These are phyloP conservation scores for Gopherus evgoodei DNA, from an alignment of 2,113 vertebrate species.

Conservation along the genomic window DNA sequence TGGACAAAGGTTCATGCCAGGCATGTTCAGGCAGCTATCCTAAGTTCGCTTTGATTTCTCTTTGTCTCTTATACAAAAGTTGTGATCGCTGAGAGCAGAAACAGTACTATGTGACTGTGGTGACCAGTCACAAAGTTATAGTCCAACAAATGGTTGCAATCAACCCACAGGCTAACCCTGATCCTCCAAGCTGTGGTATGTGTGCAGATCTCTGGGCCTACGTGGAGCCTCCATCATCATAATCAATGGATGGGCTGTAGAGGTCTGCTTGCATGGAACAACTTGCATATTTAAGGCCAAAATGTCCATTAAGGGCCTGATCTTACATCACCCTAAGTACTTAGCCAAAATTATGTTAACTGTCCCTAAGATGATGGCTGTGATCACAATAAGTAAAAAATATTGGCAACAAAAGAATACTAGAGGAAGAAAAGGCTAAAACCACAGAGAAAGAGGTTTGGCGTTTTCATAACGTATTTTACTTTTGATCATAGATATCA, in stretches of 20 bases:
- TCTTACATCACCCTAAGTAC: background rate
- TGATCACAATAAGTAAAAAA: slow-evolving; percentile 40
- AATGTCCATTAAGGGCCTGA: background rate
- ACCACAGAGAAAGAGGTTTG: background rate
- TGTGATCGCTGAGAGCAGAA: background rate
- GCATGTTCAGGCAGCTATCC: background rate
- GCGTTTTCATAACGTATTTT: slow-evolving; percentile 26
- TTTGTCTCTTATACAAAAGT: too few relatives aligned
- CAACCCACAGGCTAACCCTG: background rate
- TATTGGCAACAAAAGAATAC: slow-evolving; percentile 1
- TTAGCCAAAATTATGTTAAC: slow-evolving; percentile 13
- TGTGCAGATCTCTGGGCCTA: background rate
- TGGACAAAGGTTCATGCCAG: background rate
- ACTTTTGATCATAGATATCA: slow-evolving; percentile 71
- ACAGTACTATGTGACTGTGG: background rate
- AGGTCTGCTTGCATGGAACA: background rate
- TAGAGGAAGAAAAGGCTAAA: background rate
- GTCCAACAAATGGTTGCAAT: background rate
- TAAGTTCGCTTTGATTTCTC: background rate
- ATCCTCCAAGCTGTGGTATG: background rate
- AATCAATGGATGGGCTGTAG: background rate
- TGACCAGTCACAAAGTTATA: background rate
- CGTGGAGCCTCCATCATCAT: background rate
- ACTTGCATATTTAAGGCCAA: background rate
- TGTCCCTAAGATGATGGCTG: slow-evolving; percentile 30